phyloP scores from a whole-genome alignment of 1,140 invertebrate species.

The Drosophila melanica region DNA sequence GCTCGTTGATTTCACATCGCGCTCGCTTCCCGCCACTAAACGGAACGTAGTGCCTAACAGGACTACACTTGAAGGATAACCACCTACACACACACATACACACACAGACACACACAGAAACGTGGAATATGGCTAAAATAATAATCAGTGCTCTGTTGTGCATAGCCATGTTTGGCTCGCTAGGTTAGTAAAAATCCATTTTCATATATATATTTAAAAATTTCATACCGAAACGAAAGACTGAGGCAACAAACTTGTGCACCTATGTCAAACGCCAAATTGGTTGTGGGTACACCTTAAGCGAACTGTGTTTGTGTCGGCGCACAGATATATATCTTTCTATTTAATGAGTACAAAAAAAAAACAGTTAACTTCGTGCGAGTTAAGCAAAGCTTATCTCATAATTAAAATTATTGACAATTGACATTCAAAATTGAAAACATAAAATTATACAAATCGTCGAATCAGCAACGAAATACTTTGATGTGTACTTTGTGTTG shows the following conservation, averaged over 20 bases:
- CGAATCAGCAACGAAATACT: neutral
- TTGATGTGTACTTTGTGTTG: no score
- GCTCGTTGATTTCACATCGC: conserved; percentile 74
- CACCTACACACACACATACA: conserved; percentile 18
- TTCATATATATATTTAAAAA: neutral
- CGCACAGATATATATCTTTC: no score
- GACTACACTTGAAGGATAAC: conserved; percentile 41
- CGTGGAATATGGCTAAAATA: conserved; percentile 68
- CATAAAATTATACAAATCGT: neutral
- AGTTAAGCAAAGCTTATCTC: neutral
- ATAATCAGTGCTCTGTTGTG: conserved; percentile 77
- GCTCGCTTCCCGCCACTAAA: conserved; percentile 47
- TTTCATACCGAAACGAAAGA: conserved; percentile 52
- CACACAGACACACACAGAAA: conserved; percentile 11
- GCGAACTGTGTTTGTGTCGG: neutral
- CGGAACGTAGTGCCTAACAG: conserved; percentile 37
- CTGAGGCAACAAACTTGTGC: conserved; percentile 60
- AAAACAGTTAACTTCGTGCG: neutral
- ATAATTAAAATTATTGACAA: neutral
- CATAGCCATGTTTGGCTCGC: conserved; percentile 78
- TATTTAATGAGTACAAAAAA: neutral
- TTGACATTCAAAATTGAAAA: neutral
- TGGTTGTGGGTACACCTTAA: conserved; percentile 37
- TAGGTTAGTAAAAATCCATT: conserved; percentile 72
- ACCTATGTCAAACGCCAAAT: conserved; percentile 10